Evolutionary conservation across 2,113 vertebrate genomes (phyloP), one percentile per base, ranked within the genome.

Genomic region (Tetrao urogallus): DNA sequence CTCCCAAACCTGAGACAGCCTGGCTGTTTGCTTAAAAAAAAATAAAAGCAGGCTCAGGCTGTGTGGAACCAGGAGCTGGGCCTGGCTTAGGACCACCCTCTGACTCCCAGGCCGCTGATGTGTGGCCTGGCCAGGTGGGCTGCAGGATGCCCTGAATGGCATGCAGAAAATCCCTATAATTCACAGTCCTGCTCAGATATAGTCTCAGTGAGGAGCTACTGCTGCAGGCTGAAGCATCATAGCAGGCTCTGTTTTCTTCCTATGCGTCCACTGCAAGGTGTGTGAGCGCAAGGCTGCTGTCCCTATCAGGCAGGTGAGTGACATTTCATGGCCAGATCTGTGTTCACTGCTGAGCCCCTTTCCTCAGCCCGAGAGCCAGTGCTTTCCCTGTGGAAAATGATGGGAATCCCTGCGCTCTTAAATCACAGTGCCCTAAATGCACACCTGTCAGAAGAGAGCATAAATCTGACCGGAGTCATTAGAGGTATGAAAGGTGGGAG

Each of bases 201-300:
- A 27, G 38, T 60, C 63, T 5, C 19, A 43, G 19, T 1, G 4
- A 16, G 20, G 25, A 36, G 30, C 15, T 50, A 12, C 12, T 0
- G 2, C 8, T 24, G 47, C 10, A 5, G 13, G 3, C 32, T 76
- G 56, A 36, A 36, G 11, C 6, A 28, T 15, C n/a, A 18, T 7
- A 8, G 56, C 6, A 7, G 43, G 6, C 36, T 70, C 57, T 28
- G 6, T 17, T 8, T 3, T 42, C 24, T 28, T 57, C 36, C 56
- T n/a, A 19, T 2, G 2, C 8, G 13, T 22, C 43, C 40, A 5
- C 36, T 2, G 5, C 0, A 1, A 19, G 18, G 13, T 28, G 40
- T 13, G 19, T 11, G 17, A n/a, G 25, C 20, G 25, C 8, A 11
- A 61, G 30, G 34, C 24, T 0, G 0, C 30, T 8, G 8, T 64